Base-by-base conservation (phyloP, 2,888 invertebrate species). In the Patella depressa region DNA sequence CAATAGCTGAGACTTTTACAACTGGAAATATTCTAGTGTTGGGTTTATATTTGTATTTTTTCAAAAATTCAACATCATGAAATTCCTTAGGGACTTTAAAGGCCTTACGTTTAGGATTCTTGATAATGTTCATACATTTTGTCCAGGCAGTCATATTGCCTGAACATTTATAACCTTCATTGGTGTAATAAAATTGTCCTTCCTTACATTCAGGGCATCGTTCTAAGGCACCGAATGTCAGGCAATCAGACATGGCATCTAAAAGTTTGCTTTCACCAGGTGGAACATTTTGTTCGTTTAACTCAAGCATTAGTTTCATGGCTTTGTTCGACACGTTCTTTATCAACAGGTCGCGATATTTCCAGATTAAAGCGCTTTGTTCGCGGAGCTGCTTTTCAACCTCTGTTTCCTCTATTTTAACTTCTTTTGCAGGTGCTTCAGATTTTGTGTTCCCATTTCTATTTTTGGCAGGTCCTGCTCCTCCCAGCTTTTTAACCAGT, bases 61-160 rank as follows among this genome's bases (percentile, higher is more conserved):
- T 93, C 90, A 91, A 81, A 73, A 88, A 83, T 11, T 84, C 88
- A 2, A 90, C 91, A 65, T 93, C 93, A 83, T 94, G 93, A 24
- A 95, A 93, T 0, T 93, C 93, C 0, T 92, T 86, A 0, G 97
- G 95, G 19, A 98, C 91, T 84, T 92, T 93, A 90, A 97, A 96
- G 11, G 94, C 92, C 9, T 88, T 93, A 79, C 98, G 93, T 81
- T 94, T 93, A 0, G 98, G 98, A 70, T 94, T 94, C 85, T 94
- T 94, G 0, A 94, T 94, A 5, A 94, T 90, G 86, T 94, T 93
- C 76, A 94, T 93, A 91, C 99, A 99, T 91, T 96, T 96, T 0
- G 96, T 95, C 97, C 97, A 99, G 89, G 97, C 98, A 15, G 95
- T 95, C 55, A 96, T 86, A 89, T 95, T 93, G 53, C 97, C 97